A percentile compares a stretch with the other conserved stretches of the same genome.
Evolutionary conservation across 2,797 vertebrate species (phyloP).

Genomic region (Peromyscus nudipes): DNA sequence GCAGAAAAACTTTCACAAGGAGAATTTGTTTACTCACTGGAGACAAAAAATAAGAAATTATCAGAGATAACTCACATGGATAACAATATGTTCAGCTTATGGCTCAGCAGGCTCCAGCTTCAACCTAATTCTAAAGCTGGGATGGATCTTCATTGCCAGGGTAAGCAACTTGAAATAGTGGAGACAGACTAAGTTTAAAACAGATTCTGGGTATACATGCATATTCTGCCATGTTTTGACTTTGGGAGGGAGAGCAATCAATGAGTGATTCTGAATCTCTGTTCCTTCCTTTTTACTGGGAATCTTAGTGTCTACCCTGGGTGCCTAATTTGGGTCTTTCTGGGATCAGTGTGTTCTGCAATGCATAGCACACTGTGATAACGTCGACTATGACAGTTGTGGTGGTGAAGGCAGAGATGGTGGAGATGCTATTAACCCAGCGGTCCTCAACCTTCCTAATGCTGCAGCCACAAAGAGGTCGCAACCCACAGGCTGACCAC

Average conservation of each 20-base stretch:
- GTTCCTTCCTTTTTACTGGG: slow-evolving; percentile 43
- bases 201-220: background rate
- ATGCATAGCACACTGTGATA: background rate
- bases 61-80: background rate
- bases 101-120: background rate
- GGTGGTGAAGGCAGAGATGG: background rate
- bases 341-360: background rate
- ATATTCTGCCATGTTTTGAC: background rate
- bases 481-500: background rate
- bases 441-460: background rate
- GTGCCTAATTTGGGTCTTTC: background rate
- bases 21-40: slow-evolving; percentile 1
- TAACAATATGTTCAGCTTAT: background rate
- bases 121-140: background rate
- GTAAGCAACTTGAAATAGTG: background rate
- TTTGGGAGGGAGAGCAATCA: background rate
- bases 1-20: background rate
- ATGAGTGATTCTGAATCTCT: slow-evolving; percentile 1
- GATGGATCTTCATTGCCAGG: background rate
- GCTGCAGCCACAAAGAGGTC: background rate
- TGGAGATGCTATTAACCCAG: background rate
- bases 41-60: slow-evolving; percentile 8
- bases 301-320: background rate
- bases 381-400: background rate
- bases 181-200: background rate